These are phyloP conservation scores for Muscicapa striata DNA, from an alignment of 2,797 vertebrate species.

Conservation along the genomic window DNA sequence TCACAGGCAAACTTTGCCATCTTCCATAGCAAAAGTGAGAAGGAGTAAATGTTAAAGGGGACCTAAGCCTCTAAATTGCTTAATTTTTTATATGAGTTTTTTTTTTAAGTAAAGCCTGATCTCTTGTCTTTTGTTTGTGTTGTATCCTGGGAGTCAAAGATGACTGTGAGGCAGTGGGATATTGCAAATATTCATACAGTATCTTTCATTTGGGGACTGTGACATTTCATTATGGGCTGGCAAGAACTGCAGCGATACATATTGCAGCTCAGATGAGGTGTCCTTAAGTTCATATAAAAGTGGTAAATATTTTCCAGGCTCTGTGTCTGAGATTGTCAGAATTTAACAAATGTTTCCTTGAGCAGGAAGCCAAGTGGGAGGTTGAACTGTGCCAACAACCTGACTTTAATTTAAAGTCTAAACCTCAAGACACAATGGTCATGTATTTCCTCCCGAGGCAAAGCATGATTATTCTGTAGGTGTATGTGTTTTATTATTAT, in stretches of 20 bases:
- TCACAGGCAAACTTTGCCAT: not conserved
- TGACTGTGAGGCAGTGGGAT: not conserved
- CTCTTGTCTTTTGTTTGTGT: not conserved
- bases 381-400: not conserved
- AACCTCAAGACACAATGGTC: not conserved
- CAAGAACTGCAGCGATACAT: not conserved
- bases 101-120: not conserved
- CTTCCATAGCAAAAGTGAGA: not conserved
- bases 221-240: not conserved
- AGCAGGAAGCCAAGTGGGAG: not conserved
- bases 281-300: not conserved
- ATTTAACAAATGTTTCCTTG: conserved; percentile 19
- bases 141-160: not conserved
- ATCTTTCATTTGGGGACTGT: not conserved
- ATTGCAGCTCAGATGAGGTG: not conserved
- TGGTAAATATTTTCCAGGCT: not conserved
- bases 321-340: not conserved
- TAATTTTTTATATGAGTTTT: accelerated
- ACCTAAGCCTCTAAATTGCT: not conserved
- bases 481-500: not conserved
- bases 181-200: not conserved
- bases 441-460: not conserved
- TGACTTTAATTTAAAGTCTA: not conserved
- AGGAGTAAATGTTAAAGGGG: not conserved
- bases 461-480: not conserved